phyloP scores from a whole-genome alignment of 2,888 invertebrate species.

The Stenurella melanura region DNA sequence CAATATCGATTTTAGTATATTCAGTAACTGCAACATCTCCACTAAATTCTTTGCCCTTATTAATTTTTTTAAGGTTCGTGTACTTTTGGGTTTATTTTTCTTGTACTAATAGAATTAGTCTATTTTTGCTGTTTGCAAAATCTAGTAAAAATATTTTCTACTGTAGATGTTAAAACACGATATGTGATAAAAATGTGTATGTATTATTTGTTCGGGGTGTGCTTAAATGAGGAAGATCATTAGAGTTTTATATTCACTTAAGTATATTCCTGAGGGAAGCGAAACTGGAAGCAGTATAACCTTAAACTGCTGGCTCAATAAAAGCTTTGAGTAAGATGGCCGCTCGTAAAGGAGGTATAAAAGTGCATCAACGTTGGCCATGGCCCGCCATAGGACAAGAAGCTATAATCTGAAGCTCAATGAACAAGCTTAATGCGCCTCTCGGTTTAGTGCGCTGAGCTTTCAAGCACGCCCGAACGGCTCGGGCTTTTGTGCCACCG shows the following conservation, averaged over 20 bases:
- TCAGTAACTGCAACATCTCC: too few species aligned
- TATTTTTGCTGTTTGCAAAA: too few species aligned
- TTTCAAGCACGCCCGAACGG: slow-evolving; percentile 67
- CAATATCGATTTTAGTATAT: too few species aligned
- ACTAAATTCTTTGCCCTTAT: too few species aligned
- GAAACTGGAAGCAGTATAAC: slow-evolving; percentile 50
- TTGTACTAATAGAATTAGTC: too few species aligned
- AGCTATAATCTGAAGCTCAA: slow-evolving; percentile 70
- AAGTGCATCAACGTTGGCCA: slow-evolving; percentile 68
- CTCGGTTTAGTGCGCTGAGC: slow-evolving; percentile 69
- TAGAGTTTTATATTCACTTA: slow-evolving; percentile 54
- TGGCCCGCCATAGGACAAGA: slow-evolving; percentile 68
- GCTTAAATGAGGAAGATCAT: slow-evolving; percentile 31
- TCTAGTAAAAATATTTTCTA: too few species aligned
- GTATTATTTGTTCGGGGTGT: slow-evolving; percentile 16
- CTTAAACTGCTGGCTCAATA: slow-evolving; percentile 57
- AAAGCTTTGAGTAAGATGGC: slow-evolving; percentile 67
- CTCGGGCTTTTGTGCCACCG: slow-evolving; percentile 66
- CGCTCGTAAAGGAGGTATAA: slow-evolving; percentile 69
- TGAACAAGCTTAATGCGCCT: slow-evolving; percentile 70
- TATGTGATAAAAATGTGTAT: too few species aligned
- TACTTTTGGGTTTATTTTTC: too few species aligned
- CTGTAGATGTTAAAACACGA: too few species aligned
- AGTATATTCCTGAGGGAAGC: slow-evolving; percentile 52
- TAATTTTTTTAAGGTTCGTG: too few species aligned